phyloP scores from a whole-genome alignment of 2,113 vertebrate species.

The Halichoerus grypus region DNA sequence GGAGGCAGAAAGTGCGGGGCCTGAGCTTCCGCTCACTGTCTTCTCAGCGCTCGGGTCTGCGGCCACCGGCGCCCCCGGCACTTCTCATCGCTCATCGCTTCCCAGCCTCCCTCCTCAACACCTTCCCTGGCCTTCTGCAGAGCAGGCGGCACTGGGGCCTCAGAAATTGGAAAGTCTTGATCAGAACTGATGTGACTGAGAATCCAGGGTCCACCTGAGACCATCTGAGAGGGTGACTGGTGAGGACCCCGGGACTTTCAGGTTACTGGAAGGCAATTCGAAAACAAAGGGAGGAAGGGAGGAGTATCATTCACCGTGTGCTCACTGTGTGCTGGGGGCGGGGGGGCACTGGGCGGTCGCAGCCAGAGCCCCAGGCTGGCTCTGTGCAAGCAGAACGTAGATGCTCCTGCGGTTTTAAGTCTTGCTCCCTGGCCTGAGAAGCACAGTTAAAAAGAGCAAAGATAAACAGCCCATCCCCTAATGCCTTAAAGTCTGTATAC shows the following conservation, averaged over 20 bases:
- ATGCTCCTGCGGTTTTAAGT: background rate
- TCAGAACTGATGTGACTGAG: background rate
- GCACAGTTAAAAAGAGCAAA: background rate
- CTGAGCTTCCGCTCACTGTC: fast-evolving
- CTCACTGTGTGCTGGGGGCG: fast-evolving
- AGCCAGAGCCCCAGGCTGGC: background rate
- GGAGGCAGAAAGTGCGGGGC: fast-evolving
- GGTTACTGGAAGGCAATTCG: background rate
- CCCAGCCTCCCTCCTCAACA: background rate
- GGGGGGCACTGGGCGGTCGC: fast-evolving
- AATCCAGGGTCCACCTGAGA: background rate
- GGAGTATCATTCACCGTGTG: fast-evolving
- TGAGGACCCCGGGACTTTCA: fast-evolving
- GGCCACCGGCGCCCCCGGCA: fast-evolving
- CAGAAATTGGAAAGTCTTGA: background rate
- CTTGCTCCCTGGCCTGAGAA: background rate
- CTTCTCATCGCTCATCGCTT: fast-evolving
- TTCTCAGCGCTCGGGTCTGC: background rate
- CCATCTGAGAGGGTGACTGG: fast-evolving
- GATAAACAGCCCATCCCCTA: fast-evolving
- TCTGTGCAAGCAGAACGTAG: background rate
- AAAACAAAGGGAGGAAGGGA: background rate
- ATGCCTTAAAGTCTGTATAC: background rate
- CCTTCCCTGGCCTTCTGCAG: background rate
- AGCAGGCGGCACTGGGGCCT: fast-evolving